phyloP scores from a whole-genome alignment of 2,888 invertebrate species.

The Arrhopalites spinosus region DNA sequence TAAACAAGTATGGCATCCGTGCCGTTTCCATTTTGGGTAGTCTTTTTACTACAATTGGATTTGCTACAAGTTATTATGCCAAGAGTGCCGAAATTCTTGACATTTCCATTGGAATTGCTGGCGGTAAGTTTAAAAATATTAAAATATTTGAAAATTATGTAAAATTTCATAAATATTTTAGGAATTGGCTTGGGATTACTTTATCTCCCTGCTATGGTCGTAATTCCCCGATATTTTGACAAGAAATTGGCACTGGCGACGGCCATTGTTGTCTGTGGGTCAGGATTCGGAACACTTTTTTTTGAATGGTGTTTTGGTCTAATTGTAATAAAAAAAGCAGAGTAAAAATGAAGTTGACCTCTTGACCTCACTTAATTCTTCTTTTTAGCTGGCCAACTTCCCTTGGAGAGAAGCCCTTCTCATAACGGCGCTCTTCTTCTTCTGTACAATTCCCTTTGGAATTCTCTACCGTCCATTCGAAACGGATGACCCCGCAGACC shows the following conservation, averaged over 20 bases:
- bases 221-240: neutral
- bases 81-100: neutral
- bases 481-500: too few relatives aligned
- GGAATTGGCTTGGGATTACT: neutral
- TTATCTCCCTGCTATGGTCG: neutral
- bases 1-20: conserved; percentile 3
- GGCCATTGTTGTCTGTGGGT: neutral
- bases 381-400: too few relatives aligned
- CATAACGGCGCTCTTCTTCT: too few relatives aligned
- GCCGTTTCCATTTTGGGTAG: conserved; percentile 10
- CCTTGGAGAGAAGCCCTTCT: too few relatives aligned
- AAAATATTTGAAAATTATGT: too few relatives aligned
- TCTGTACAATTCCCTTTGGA: too few relatives aligned
- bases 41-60: neutral
- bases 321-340: too few relatives aligned
- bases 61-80: conserved; percentile 14
- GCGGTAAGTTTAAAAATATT: conserved; percentile 1
- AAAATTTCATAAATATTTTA: too few relatives aligned
- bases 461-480: too few relatives aligned
- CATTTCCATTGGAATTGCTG: neutral
- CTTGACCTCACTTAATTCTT: too few relatives aligned
- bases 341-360: too few relatives aligned
- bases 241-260: neutral
- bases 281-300: neutral
- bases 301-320: neutral